Conservation (phyloP, 1,140 invertebrate genomes). For the Megalopta genalis region DNA sequence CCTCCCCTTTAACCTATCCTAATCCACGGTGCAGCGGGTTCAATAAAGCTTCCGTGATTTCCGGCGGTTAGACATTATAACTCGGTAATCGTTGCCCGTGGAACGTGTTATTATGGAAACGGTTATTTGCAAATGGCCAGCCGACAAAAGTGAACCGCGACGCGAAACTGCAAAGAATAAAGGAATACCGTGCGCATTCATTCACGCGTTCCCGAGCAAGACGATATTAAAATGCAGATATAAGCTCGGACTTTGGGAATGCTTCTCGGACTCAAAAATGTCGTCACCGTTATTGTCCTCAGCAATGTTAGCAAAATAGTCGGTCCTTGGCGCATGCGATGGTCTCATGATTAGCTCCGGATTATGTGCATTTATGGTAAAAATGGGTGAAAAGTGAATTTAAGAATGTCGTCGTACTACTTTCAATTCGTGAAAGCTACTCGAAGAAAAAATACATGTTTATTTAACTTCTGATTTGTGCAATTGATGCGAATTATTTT, state of each 20-base stretch:
- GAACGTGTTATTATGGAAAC: constrained; percentile 36
- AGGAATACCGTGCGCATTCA: background rate
- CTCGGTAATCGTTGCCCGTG: constrained; percentile 42
- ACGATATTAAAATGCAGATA: background rate
- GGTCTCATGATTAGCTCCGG: no score
- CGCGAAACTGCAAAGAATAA: background rate
- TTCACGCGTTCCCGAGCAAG: background rate
- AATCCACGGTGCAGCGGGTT: constrained; percentile 54
- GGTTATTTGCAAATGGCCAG: constrained; percentile 44
- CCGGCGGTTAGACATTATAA: constrained; percentile 59
- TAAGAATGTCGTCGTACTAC: no score
- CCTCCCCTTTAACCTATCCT: constrained; percentile 56
- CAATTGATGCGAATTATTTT: no score
- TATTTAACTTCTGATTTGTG: no score
- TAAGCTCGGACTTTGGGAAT: no score
- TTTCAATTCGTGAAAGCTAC: no score
- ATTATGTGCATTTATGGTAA: no score
- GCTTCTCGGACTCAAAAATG: background rate
- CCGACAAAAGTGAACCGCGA: constrained; percentile 30
- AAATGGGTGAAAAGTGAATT: no score
- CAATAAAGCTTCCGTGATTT: constrained; percentile 68
- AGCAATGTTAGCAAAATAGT: no score
- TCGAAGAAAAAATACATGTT: no score
- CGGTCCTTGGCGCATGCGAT: no score
- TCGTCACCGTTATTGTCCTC: no score